Evolutionary conservation across 2,888 invertebrate genomes (phyloP), one percentile per base, ranked within the genome.

Genomic region (Chirona hameri): DNA sequence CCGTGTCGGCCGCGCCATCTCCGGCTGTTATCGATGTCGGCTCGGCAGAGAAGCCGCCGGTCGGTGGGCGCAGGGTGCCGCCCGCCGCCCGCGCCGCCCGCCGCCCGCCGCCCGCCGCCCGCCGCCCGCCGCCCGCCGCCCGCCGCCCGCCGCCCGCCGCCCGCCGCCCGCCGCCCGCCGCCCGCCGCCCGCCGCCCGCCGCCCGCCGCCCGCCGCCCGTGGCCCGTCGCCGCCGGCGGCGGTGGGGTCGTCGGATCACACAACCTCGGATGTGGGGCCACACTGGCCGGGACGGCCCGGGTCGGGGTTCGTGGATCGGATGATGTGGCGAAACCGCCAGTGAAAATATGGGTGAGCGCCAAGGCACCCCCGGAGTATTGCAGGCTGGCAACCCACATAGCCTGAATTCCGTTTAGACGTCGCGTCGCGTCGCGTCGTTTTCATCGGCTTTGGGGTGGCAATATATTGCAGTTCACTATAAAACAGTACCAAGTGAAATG

Each of bases 181-280:
- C 10, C 29, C 31, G 72, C 72, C 4, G 72, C 29, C 18, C 18
- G 72, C 18, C 72, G 72, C 29, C 65, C 7, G 27, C 65, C 27
- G 27, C 65, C 21, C 18, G 52, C 52, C 12, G 52, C 52, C 52
- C 52, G 52, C 10, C 60, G 60, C 21, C 60, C 65, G 65, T 10
- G 7, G 65, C 4, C n/a, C 65, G 65, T n/a, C 65, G 65, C 65
- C 65, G 60, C 60, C 4, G 65, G n/a, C 65, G 5, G 65, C 65
- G 10, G 60, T 27, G 27, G 65, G 65, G 65, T 65, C 65, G n/a
- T 3, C 12, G 27, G 65, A 12, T 65, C 65, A 27, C 65, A 12
- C 65, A 27, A 27, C 65, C n/a, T 65, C 65, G 65, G 65, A 65
- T 65, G 65, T 65, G 65, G n/a, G n/a, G n/a, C n/a, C 65, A n/a